Conservation (phyloP, 2,113 vertebrate genomes). For the Rhinogobius similis region DNA sequence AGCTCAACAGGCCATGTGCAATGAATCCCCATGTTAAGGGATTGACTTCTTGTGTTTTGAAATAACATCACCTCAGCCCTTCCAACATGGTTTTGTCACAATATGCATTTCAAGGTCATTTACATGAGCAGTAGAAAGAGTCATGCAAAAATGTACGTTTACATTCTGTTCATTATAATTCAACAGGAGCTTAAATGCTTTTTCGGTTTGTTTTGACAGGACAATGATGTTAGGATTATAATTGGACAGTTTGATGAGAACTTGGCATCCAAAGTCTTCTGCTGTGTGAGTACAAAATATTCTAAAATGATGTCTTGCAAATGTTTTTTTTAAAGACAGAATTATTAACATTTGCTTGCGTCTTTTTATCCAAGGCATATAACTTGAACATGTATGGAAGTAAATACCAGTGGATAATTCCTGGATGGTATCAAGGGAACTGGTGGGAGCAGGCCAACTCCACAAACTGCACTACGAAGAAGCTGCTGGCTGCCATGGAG, state of each 20-base stretch:
- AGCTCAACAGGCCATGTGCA: constrained; percentile 47
- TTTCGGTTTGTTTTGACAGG: constrained; percentile 72
- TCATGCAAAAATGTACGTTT: no score
- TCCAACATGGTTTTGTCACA: no score
- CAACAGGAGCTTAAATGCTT: not conserved
- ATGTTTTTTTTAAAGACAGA: not conserved
- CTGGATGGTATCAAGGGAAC: constrained; percentile 95
- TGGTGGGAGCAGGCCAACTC: constrained; percentile 98
- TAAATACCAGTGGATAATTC: constrained; percentile 99
- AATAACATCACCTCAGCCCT: constrained; percentile 22
- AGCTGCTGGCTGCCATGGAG: constrained; percentile 94
- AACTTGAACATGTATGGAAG: constrained; percentile 96
- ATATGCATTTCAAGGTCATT: no score
- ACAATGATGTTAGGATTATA: constrained; percentile 97
- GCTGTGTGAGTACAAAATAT: constrained; percentile 87
- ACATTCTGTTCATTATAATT: not conserved
- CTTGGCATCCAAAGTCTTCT: constrained; percentile 97
- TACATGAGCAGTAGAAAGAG: no score
- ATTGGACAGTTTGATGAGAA: constrained; percentile 98
- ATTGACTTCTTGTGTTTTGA: constrained; percentile 40
- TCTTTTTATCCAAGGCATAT: constrained; percentile 80
- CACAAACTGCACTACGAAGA: constrained; percentile 90
- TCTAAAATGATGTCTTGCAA: not conserved
- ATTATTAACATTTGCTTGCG: not conserved
- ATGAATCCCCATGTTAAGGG: constrained; percentile 49